A percentile compares a stretch with the other conserved stretches of the same genome.
phyloP scores from a whole-genome alignment of 2,797 vertebrate species.

The Leptoclinus maculatus region DNA sequence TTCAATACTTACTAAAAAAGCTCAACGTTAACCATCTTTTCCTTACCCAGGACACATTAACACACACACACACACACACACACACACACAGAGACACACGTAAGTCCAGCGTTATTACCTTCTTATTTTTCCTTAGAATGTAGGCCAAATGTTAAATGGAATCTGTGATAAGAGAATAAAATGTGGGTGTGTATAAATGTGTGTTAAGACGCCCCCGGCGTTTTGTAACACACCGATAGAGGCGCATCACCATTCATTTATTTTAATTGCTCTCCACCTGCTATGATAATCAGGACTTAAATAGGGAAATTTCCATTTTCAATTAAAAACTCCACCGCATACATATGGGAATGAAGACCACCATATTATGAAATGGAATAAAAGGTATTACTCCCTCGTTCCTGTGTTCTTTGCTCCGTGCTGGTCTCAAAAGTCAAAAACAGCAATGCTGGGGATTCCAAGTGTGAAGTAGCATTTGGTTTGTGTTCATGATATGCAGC shows the following conservation, averaged over 20 bases:
- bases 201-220: constrained; percentile 55
- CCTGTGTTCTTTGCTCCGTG: constrained; percentile 4
- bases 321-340: constrained; percentile 74
- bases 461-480: neutral
- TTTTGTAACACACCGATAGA: constrained; percentile 62
- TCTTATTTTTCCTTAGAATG: constrained; percentile 53
- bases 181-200: constrained; percentile 51
- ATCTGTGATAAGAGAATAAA: constrained; percentile 48
- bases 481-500: neutral
- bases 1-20: constrained; percentile 47
- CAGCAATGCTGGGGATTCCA: neutral
- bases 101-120: neutral
- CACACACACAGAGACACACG: constrained; percentile 1
- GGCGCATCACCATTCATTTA: constrained; percentile 77
- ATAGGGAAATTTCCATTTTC: constrained; percentile 84
- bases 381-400: constrained; percentile 44
- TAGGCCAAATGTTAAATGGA: constrained; percentile 65
- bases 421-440: constrained; percentile 27
- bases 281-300: constrained; percentile 81
- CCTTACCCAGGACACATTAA: constrained; percentile 18
- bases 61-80: neutral
- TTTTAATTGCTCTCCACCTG: constrained; percentile 83
- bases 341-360: constrained; percentile 60
- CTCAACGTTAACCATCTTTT: constrained; percentile 58
- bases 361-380: constrained; percentile 57